Evolutionary conservation across 2,888 invertebrate species (phyloP), one percentile per base, ranked within the genome.

Genomic region (Spatulosminthurus flaviceps): DNA sequence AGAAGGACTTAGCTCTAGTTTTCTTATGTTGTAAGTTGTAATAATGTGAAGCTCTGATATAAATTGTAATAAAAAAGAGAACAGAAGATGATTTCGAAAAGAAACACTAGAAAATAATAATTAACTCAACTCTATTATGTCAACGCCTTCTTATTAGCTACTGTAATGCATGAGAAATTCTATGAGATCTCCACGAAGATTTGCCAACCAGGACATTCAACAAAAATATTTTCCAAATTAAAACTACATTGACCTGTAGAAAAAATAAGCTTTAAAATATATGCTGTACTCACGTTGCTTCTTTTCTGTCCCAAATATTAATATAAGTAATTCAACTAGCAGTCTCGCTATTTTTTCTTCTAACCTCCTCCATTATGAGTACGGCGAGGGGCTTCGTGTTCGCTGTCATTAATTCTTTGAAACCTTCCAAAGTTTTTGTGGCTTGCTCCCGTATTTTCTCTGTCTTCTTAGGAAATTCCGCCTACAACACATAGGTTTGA

Each of bases 341-440:
- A 5, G 67, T 28, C 26, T 70, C 42, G 41, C 41, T 21, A 34
- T 51, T 51, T 60, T 43, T 26, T 28, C 73, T 73, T 43, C 43
- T 75, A 64, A 75, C 66, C 66, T 78, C 21, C 26, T 78, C 78
- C 78, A 78, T 78, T 7, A 78, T 26, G 7, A 70, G 60, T 34
- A 78, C 78, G n/a, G 78, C 78, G 11, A 29, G 24, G 4, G 78
- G 78, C 19, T 78, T 78, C 0, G 70, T 61, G 51, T 78, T 78
- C 13, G 60, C 61, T 51, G 51, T 16, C 60, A 78, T 70, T 19
- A 78, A 42, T 22, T 70, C 70, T 41, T 78, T 78, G 26, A 71
- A 78, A 61, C 21, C 19, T 1, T 78, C 78, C 26, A 71, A 70
- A 11, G 78, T 71, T 51, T 42, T 24, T 13, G 16, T 16, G 9